Base-by-base conservation (phyloP, 2,888 invertebrate species). In the Netelia melanura region DNA sequence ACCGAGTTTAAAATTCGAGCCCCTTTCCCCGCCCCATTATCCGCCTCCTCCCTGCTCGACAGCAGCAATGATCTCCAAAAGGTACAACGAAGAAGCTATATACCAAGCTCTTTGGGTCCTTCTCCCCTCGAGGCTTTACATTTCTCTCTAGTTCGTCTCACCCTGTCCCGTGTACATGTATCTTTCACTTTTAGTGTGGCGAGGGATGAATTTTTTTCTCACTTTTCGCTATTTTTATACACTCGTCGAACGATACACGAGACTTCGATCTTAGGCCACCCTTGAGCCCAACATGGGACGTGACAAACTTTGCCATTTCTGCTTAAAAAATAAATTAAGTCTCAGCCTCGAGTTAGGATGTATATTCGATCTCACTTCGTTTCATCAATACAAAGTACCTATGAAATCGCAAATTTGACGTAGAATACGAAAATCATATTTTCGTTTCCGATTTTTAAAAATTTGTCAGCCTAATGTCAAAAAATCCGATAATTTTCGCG, bases 141-240 rank as follows among this genome's bases (percentile, higher is more conserved):
- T 81, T 68, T 72, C 77, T 76, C 56, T 52, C 74, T 43, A 23
- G n/a, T 5, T 21, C 6, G 17, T 44, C n/a, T 62, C 68, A 74
- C 43, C 67, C 25, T 58, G 21, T 56, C n/a, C 43, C 30, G 30
- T 0, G 14, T 48, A 48, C 48, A 10, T 48, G 14, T 48, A 3
- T 38, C 65, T 54, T 65, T 56, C 74, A 80, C 80, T 30, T 30
- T 3, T 65, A 48, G 48, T 48, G 83, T 62, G 2, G 14, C 2
- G 58, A 21, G 58, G 17, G n/a, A 58, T 17, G 58, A 21, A 54
- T 58, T 58, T 58, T 58, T 58, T 2, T 58, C 21, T 21, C 62
- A 72, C 81, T 72, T 76, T 81, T 72, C 61, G 76, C 84, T 84
- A 84, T 84, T 84, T 84, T 84, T 84, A 81, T 67, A 77, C 67